A percentile compares a stretch with the other conserved stretches of the same genome.
These are phyloP conservation scores for Pherbina coryleti DNA, from an alignment of 2,888 invertebrate species.

Conservation along the genomic window DNA sequence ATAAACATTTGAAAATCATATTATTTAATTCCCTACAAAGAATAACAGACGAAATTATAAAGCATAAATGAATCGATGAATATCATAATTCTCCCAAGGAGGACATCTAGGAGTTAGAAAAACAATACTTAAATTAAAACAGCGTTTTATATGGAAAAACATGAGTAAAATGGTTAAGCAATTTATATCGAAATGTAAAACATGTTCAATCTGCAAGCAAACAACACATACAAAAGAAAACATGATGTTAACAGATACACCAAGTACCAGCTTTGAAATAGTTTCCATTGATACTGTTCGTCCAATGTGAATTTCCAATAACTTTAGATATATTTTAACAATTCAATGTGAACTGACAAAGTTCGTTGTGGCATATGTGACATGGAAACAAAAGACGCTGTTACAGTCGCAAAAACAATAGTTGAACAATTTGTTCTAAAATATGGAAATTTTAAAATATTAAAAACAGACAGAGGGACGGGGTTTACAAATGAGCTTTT, in stretches of 20 bases:
- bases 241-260: not conserved
- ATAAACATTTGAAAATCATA: too few relatives aligned
- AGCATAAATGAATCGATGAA: not conserved
- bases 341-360: constrained; percentile 20
- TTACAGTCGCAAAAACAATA: constrained; percentile 33
- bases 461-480: constrained; percentile 34
- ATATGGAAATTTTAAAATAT: too few relatives aligned
- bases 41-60: too few relatives aligned
- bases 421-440: not conserved
- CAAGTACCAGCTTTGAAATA: not conserved
- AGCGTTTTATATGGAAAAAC: not conserved
- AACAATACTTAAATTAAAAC: constrained; percentile 5
- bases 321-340: not conserved
- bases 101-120: not conserved
- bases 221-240: not conserved
- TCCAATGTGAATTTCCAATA: not conserved
- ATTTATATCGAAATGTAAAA: not conserved
- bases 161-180: not conserved
- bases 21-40: too few relatives aligned
- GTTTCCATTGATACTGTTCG: not conserved
- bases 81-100: not conserved
- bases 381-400: constrained; percentile 27
- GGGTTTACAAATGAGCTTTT: constrained; percentile 33
- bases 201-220: not conserved
- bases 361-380: constrained; percentile 19